Percentiles rank a stretch among this genome's conserved stretches.
Conservation (phyloP, 2,113 vertebrate genomes). For the Cochlearius cochlearius region DNA sequence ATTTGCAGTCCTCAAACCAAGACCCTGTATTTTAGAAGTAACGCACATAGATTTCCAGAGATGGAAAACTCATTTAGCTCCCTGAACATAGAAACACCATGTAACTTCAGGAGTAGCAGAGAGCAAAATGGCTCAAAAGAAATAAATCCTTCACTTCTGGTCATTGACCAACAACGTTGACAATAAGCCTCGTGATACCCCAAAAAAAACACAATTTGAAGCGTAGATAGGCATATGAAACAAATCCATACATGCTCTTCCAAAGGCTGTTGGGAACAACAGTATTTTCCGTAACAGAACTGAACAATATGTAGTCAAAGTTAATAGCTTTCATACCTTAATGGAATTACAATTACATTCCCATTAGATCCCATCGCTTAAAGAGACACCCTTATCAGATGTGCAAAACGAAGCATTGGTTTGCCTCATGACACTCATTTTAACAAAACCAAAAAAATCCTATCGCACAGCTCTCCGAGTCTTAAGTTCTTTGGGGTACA, state of each 20-base stretch:
- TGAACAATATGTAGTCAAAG: background rate
- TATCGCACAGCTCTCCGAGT: background rate
- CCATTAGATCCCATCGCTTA: background rate
- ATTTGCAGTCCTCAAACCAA: background rate
- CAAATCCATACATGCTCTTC: background rate
- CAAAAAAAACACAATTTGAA: background rate
- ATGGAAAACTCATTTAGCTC: background rate
- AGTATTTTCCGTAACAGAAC: background rate
- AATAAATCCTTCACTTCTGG: background rate
- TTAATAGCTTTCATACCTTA: background rate
- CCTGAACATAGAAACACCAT: background rate
- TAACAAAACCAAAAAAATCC: background rate
- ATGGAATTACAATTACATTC: background rate
- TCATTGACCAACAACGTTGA: background rate
- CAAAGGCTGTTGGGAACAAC: background rate
- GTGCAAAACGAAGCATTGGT: background rate
- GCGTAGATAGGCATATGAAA: background rate
- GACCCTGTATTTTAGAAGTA: background rate
- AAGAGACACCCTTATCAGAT: background rate
- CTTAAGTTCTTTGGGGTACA: background rate
- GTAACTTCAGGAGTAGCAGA: background rate
- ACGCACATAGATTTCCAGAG: background rate
- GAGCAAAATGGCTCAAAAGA: background rate
- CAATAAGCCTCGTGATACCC: background rate
- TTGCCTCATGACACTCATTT: background rate